These are phyloP conservation scores for Lasaia peninsularis DNA, from an alignment of 1,140 invertebrate genomes.

Conservation along the genomic window DNA sequence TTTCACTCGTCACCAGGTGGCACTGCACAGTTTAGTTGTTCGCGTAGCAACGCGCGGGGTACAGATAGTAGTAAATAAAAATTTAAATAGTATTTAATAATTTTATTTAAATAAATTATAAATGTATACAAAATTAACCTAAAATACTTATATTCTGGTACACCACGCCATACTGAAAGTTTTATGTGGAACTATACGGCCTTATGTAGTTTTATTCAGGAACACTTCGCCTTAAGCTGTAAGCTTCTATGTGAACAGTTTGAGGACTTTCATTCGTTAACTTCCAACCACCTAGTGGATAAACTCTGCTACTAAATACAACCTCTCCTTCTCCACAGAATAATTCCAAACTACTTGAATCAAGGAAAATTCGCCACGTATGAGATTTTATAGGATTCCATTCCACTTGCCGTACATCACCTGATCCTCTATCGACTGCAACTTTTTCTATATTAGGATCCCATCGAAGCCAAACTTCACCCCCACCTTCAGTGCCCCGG, in stretches of 20 bases:
- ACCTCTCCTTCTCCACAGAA: constrained; percentile 70
- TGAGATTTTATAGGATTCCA: constrained; percentile 43
- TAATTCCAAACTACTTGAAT: constrained; percentile 59
- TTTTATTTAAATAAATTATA: too few species aligned
- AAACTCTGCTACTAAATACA: constrained; percentile 59
- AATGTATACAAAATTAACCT: too few species aligned
- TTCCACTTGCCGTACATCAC: constrained; percentile 53
- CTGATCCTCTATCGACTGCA: constrained; percentile 42
- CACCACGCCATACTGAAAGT: constrained; percentile 45
- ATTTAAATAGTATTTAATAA: too few species aligned
- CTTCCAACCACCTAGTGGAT: constrained; percentile 50
- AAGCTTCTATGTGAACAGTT: constrained; percentile 38
- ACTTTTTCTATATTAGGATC: constrained; percentile 47
- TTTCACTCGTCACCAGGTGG: too few species aligned
- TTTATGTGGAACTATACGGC: too few species aligned
- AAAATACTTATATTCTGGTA: too few species aligned
- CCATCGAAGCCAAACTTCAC: constrained; percentile 45
- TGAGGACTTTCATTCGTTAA: constrained; percentile 48
- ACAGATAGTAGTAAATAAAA: too few species aligned
- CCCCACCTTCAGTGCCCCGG: constrained; percentile 47
- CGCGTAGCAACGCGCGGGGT: too few species aligned
- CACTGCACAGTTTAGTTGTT: too few species aligned
- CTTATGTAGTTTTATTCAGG: constrained; percentile 31
- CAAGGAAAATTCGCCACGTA: constrained; percentile 55
- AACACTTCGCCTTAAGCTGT: constrained; percentile 45